Evolutionary conservation across 2,113 vertebrate species (phyloP).

Genomic region (Siphamia tubifer): DNA sequence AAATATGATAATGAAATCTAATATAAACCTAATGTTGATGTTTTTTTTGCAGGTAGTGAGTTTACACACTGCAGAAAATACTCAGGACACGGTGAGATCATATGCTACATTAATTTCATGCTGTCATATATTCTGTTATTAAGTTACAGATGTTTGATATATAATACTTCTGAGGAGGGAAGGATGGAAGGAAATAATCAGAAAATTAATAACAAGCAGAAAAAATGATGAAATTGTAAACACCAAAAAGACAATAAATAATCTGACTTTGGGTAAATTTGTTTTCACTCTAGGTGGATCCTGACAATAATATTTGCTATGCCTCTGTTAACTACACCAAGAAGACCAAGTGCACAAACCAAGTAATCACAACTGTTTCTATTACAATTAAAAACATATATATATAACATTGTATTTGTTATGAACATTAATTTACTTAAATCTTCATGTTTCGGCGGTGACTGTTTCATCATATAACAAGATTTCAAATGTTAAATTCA

Average conservation of each 20-base stretch:
- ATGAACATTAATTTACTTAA: neutral
- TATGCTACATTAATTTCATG: neutral
- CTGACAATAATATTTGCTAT: constrained; percentile 19
- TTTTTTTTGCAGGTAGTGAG: no score
- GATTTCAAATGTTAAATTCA: neutral
- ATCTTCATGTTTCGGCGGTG: neutral
- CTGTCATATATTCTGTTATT: no score
- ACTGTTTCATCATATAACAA: neutral
- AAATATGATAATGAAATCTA: no score
- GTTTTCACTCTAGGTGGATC: constrained; percentile 2
- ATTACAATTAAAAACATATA: no score
- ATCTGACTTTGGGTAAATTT: neutral
- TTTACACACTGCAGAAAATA: no score
- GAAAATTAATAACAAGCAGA: no score
- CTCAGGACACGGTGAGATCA: neutral
- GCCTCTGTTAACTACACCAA: constrained; percentile 14
- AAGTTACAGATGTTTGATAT: no score
- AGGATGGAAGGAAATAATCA: no score
- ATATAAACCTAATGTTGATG: no score
- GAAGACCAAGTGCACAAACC: neutral
- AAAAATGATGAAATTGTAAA: neutral
- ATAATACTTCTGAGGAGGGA: no score
- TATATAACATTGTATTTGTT: no score
- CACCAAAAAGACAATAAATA: neutral
- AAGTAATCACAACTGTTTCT: neutral